These are phyloP conservation scores for Isoperla grammatica DNA, from an alignment of 2,888 invertebrate species.

Conservation along the genomic window DNA sequence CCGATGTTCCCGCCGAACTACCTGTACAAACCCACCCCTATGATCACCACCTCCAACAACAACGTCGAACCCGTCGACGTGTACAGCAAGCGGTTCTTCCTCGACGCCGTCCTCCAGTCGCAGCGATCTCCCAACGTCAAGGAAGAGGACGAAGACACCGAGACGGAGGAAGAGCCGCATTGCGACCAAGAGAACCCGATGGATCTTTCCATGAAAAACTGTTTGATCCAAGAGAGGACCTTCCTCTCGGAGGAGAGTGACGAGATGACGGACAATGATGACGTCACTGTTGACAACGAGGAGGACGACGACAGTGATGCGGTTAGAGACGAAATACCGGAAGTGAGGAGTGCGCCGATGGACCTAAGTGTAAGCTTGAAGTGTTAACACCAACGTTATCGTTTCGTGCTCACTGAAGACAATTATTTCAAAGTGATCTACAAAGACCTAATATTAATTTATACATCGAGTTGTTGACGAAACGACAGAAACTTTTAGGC, in stretches of 20 bases:
- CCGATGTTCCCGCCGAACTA: conserved; percentile 23
- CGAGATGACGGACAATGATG: conserved; percentile 5
- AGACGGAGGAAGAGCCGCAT: conserved; percentile 42
- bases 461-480: too few species aligned
- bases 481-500: too few species aligned
- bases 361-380: conserved; percentile 47
- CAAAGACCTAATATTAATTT: too few species aligned
- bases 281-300: conserved; percentile 17
- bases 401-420: too few species aligned
- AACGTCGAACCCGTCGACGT: conserved; percentile 48
- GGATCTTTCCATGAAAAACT: conserved; percentile 31
- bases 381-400: too few species aligned
- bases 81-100: conserved; percentile 63
- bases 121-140: conserved; percentile 50
- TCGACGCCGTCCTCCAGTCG: conserved; percentile 69
- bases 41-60: conserved; percentile 19
- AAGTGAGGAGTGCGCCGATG: conserved; percentile 46
- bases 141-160: conserved; percentile 42
- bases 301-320: conserved; percentile 16
- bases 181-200: conserved; percentile 38
- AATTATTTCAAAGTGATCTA: too few species aligned
- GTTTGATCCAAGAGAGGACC: conserved; percentile 13
- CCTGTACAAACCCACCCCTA: conserved; percentile 13
- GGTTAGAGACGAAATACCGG: conserved; percentile 6
- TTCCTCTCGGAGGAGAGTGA: not conserved